Evolutionary conservation across 1,140 invertebrate species (phyloP), one percentile per base, ranked within the genome.

Genomic region (Phymorhynchus buccinoides): DNA sequence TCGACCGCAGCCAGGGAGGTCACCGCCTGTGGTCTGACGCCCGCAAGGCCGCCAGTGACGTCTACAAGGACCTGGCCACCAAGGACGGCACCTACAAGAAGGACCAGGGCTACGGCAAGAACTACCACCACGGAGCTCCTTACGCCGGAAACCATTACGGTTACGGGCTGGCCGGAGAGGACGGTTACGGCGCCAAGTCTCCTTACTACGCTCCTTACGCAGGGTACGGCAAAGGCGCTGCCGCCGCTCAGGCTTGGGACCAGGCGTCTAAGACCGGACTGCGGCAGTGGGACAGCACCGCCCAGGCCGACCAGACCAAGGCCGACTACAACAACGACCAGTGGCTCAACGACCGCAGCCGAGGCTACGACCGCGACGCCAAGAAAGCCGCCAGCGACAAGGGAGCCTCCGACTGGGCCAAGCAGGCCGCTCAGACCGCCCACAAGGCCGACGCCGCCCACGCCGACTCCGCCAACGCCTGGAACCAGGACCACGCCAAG

Each of bases 331-430:
- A 35, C 78, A 35, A 42, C 18, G 84, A 85, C 77, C 56, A 85
- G 41, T 85, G 84, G 84, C 79, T 85, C 79, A 85, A 73, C 84
- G 78, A 85, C 71, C 56, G 79, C 35, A 44, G 37, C 62, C 52
- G 80, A 42, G 84, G 79, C 62, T 85, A 52, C 80, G 62, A 85
- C 42, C 42, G 66, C n/a, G 30, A 85, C 62, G 18, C 68, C 32
- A 7, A n/a, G 9, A 56, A 79, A 41, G 42, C 37, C 32, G 41
- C 62, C 42, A 82, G 75, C 66, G 84, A 85, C 42, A 35, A 42
- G 2, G 79, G 79, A 3, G 80, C 71, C 42, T 85, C 84, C 30
- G 84, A 85, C 84, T 85, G 79, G 78, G 84, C 79, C n/a, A 32
- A 42, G 39, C 56, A 85, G 39, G n/a, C 22, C 68, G 84, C 56